phyloP scores from a whole-genome alignment of 2,888 invertebrate species.

The Coelopa pilipes region DNA sequence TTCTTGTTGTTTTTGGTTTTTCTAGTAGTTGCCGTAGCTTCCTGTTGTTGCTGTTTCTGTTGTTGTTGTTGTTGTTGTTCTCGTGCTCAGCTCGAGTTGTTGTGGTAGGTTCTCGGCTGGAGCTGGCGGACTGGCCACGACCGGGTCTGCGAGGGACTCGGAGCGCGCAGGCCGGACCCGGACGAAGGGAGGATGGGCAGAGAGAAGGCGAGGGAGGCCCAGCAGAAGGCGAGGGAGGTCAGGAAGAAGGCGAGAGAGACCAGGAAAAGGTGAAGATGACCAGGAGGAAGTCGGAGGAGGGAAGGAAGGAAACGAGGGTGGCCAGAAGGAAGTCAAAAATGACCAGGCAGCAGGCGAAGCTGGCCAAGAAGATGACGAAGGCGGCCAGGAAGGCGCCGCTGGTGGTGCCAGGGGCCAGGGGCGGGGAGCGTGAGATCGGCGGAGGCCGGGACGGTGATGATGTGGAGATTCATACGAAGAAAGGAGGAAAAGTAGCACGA shows the following conservation, averaged over 20 bases:
- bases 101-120: no score
- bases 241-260: constrained; percentile 45
- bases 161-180: constrained; percentile 62
- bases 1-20: no score
- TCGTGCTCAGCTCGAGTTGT: no score
- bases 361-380: constrained; percentile 52
- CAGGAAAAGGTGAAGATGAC: constrained; percentile 45
- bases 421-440: constrained; percentile 25
- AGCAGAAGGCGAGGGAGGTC: constrained; percentile 40
- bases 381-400: constrained; percentile 41
- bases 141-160: constrained; percentile 49
- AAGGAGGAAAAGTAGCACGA: no score
- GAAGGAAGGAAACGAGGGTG: constrained; percentile 49
- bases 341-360: constrained; percentile 47
- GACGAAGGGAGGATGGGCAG: constrained; percentile 47
- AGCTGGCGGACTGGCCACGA: no score
- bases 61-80: no score
- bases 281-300: constrained; percentile 48
- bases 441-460: no score
- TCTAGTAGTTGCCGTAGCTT: no score
- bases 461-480: no score
- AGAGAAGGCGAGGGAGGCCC: no score
- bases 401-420: constrained; percentile 34
- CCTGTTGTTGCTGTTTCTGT: no score
- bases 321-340: no score